Base-by-base conservation (phyloP, 2,888 invertebrate species). In the Spilarctia lutea region DNA sequence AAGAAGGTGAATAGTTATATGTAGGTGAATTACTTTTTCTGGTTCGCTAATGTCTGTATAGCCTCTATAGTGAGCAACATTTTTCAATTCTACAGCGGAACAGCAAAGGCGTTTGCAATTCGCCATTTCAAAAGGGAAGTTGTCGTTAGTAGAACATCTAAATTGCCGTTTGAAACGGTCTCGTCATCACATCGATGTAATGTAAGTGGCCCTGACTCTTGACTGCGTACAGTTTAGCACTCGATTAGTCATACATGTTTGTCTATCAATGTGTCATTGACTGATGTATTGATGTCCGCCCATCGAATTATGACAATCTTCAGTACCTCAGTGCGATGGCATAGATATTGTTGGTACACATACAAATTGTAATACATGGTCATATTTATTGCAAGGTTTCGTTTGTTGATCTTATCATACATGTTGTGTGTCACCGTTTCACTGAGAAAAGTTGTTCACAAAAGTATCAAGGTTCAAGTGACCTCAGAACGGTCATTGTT, bases 71-170 rank as follows among this genome's bases (percentile, higher is more conserved):
- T 16, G 63, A 18, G 24, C 67, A 60, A 27, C 35, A 48, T 20
- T 68, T 75, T 78, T 69, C 60, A 60, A 67, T 74, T 71, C 68
- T 33, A 79, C 79, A 86, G 76, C 77, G 73, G 78, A 78, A 71
- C 81, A 76, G 75, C 79, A 80, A 79, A 82, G 74, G 68, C 79
- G 79, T 81, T 86, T 85, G 83, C 81, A 83, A 86, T 87, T 84
- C 79, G 84, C 88, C 79, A 83, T 89, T 87, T 87, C 78, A 84
- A 89, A 91, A 90, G 91, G 92, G 93, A 94, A 90, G 93, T 89
- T 78, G 86, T 83, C 85, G 86, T 92, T 93, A 91, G 90, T 87
- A 83, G 85, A 85, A 82, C 79, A 83, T 87, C 89, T 91, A 89
- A 93, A 93, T 92, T 91, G 90, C 84, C 84, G 80, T 83, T 88